These are phyloP conservation scores for Falco rusticolus DNA, from an alignment of 2,797 vertebrate species.

Conservation along the genomic window DNA sequence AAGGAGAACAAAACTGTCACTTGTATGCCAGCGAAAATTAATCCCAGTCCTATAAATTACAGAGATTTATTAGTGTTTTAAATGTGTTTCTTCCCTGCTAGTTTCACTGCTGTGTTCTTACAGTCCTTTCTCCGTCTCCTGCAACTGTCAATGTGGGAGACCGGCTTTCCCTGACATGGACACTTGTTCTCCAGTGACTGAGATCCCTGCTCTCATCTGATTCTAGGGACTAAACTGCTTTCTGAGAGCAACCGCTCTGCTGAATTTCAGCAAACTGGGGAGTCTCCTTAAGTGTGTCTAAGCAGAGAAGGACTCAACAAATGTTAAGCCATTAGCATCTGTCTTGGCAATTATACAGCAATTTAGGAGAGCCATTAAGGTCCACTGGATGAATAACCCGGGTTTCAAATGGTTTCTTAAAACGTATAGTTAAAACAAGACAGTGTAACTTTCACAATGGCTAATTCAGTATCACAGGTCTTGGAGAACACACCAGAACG, in stretches of 20 bases:
- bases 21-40: slow-evolving; percentile 38
- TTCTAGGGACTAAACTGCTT: not conserved
- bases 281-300: not conserved
- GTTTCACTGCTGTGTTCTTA: not conserved
- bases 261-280: not conserved
- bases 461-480: not conserved
- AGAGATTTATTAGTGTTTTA: slow-evolving; percentile 34
- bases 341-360: slow-evolving; percentile 46
- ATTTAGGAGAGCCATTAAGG: slow-evolving; percentile 40
- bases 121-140: not conserved
- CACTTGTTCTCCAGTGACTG: not conserved
- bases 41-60: slow-evolving; percentile 52
- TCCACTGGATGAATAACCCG: slow-evolving; percentile 6
- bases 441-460: not conserved
- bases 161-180: not conserved
- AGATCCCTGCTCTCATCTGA: not conserved
- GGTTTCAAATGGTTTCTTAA: slow-evolving; percentile 21
- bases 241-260: not conserved
- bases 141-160: not conserved
- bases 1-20: slow-evolving; percentile 46
- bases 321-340: slow-evolving; percentile 5
- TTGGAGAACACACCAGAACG: not conserved
- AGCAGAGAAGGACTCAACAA: slow-evolving; percentile 11
- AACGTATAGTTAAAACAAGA: slow-evolving; percentile 3
- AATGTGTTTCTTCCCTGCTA: not conserved